Evolutionary conservation across 2,888 invertebrate genomes (phyloP).

Genomic region (Eupeodes latifasciatus): DNA sequence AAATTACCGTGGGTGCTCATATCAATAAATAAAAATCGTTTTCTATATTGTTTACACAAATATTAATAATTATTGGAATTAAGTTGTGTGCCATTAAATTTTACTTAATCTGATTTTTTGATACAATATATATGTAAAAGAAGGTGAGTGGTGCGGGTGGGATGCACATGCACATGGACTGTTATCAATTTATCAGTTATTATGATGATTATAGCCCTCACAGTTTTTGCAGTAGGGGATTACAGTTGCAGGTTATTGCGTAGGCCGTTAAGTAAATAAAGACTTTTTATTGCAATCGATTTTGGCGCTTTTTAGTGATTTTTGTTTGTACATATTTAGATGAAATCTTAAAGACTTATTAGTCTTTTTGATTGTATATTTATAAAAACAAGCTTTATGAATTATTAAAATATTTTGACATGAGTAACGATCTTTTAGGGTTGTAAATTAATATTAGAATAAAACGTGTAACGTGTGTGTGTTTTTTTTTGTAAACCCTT

Average conservation of each 20-base stretch:
- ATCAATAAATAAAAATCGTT: background rate
- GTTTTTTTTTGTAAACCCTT: no score
- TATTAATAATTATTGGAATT: background rate
- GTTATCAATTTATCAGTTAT: constrained; percentile 26
- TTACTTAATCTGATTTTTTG: constrained; percentile 11
- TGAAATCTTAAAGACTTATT: background rate
- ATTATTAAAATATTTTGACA: no score
- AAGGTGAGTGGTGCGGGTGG: constrained; percentile 28
- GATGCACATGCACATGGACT: constrained; percentile 1
- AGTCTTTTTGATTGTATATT: no score
- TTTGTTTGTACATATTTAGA: background rate
- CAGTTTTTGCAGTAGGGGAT: background rate
- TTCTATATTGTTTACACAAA: constrained; percentile 21
- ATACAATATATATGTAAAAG: background rate
- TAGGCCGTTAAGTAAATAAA: constrained; percentile 21
- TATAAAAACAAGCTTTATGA: no score
- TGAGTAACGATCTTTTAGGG: no score
- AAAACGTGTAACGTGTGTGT: no score
- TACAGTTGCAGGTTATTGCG: background rate
- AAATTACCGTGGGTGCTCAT: background rate
- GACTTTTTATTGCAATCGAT: background rate
- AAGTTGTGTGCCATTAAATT: constrained; percentile 1
- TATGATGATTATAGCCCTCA: background rate
- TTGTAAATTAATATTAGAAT: no score
- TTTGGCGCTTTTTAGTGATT: background rate